phyloP scores from a whole-genome alignment of 2,113 vertebrate genomes.

The Menidia beryllina region DNA sequence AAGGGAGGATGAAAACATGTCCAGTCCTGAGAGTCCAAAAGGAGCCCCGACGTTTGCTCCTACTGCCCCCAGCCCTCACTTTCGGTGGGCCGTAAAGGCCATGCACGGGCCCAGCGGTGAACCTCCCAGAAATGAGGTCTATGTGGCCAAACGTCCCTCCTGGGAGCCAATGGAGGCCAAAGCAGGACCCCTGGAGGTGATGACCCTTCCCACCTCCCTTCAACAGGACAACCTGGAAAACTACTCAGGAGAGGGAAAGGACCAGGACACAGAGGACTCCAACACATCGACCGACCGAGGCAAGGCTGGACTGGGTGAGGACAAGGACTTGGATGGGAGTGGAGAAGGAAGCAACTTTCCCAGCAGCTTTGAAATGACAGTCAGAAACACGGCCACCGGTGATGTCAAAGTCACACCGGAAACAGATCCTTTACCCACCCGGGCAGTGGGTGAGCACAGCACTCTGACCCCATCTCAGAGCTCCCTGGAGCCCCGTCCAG shows the following conservation, averaged over 20 bases:
- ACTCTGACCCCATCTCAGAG: constrained; percentile 56
- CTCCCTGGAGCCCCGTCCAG: constrained; percentile 20
- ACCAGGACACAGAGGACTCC: constrained; percentile 61
- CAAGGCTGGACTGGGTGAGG: constrained; percentile 43
- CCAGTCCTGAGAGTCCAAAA: constrained; percentile 47
- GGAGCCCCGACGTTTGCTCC: constrained; percentile 36
- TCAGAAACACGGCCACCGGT: constrained; percentile 11
- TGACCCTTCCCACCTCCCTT: constrained; percentile 68
- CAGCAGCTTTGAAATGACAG: constrained; percentile 41
- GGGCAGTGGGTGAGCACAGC: constrained; percentile 60
- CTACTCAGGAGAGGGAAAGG: constrained; percentile 81
- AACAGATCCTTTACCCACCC: constrained; percentile 24
- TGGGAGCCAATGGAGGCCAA: constrained; percentile 80
- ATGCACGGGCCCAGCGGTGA: constrained; percentile 47
- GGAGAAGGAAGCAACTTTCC: constrained; percentile 60
- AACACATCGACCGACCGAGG: constrained; percentile 25
- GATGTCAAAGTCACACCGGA: constrained; percentile 24
- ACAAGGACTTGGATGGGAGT: constrained; percentile 77
- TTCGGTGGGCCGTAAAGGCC: constrained; percentile 69
- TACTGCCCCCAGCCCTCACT: constrained; percentile 45
- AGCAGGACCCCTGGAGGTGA: constrained; percentile 75
- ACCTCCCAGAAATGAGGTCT: constrained; percentile 41
- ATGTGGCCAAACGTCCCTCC: constrained; percentile 41
- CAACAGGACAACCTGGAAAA: constrained; percentile 76
- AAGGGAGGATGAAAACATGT: constrained; percentile 53